Base-by-base conservation (phyloP, 1,140 invertebrate genomes). In the Phortica variegata region DNA sequence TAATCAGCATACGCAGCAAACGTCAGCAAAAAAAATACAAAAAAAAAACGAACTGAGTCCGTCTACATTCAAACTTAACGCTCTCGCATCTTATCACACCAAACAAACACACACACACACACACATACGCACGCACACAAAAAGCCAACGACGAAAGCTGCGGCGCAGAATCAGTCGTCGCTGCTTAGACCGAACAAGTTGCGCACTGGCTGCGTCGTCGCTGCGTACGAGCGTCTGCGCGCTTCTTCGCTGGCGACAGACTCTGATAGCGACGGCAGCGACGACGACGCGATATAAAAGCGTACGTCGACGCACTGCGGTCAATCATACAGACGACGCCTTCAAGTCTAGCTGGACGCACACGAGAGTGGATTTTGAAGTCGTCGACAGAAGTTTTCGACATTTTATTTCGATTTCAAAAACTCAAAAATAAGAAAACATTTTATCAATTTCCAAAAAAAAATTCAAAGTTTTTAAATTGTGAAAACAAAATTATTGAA, bases 311-410 rank as follows among this genome's bases (percentile, higher is more conserved):
- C 58, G 58, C 16, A 39, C 43, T 56, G 60, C 58, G 58, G 52
- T 43, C 46, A 58, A 69, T 53, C 73, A 75, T 72, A 74, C 73
- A 75, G 69, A 71, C 73, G 73, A 75, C 73, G 73, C 69, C 73
- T 75, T 73, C 65, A 75, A 71, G 73, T 75, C 73, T 75, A 75
- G 68, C 72, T 75, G 34, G 61, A 66, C 72, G 65, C 61, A 65
- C 58, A 61, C 61, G 70, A 73, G 70, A 73, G 72, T 72, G 58
- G 71, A 74, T 63, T 65, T 56, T 75, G 68, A 66, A 73, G 65
- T 62, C 61, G 61, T 70, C 60, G 70, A 63, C 51, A 54, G n/a
- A 39, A 50, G 66, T 63, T 72, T 53, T 52, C 57, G 51, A 46
- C 58, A 50, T 62, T 61, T 54, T 57, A 50, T 68, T 60, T 70